These are phyloP conservation scores for Phrynocephalus forsythii DNA, from an alignment of 2,797 vertebrate species.

Conservation along the genomic window DNA sequence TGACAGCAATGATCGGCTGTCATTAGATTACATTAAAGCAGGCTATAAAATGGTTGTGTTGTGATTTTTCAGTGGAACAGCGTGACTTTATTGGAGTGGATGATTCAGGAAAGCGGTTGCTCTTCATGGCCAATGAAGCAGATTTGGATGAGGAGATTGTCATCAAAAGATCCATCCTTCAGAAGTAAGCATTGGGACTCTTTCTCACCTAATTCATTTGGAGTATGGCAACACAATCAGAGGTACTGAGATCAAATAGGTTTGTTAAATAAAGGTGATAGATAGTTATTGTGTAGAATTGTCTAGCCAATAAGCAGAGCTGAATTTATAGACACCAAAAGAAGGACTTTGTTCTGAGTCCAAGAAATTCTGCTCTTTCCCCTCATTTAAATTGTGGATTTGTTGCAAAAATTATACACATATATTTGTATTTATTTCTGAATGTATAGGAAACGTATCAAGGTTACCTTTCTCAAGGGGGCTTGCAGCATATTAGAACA, in stretches of 20 bases:
- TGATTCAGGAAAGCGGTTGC: conserved; percentile 90
- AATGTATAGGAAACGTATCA: background rate
- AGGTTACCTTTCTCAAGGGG: background rate
- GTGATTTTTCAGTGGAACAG: conserved; percentile 88
- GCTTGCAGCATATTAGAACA: background rate
- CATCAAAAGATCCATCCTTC: conserved; percentile 93
- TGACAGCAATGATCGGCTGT: conserved; percentile 19
- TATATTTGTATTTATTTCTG: background rate
- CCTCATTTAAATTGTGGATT: background rate
- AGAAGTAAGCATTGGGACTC: conserved; percentile 86
- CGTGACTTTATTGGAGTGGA: conserved; percentile 98
- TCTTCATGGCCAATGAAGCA: conserved; percentile 98
- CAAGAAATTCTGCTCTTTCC: background rate
- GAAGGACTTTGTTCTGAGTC: background rate
- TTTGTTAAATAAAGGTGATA: conserved; percentile 4
- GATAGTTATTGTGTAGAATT: background rate
- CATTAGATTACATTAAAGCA: conserved; percentile 38
- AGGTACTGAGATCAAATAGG: conserved; percentile 21
- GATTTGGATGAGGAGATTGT: conserved; percentile 95
- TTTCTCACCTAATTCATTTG: conserved; percentile 52
- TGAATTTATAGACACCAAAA: background rate
- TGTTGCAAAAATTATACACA: background rate
- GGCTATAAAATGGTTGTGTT: conserved; percentile 60
- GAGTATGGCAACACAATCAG: background rate
- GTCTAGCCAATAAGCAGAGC: background rate